phyloP scores from a whole-genome alignment of 2,113 vertebrate genomes.

The Zosterops hypoxanthus region DNA sequence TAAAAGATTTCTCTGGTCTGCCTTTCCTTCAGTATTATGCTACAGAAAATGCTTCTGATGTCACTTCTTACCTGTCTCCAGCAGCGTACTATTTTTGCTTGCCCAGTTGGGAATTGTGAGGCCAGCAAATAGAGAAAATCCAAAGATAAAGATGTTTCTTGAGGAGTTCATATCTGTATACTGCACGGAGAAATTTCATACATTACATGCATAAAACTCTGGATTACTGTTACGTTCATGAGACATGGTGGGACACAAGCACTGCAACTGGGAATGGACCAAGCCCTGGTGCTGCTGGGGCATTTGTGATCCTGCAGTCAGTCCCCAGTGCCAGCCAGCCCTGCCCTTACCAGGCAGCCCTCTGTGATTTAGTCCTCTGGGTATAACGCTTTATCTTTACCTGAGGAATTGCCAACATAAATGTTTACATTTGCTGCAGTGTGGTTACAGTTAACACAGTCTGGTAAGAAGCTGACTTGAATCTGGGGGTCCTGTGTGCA shows the following conservation, averaged over 20 bases:
- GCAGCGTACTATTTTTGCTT: constrained; percentile 74
- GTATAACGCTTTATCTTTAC: background rate
- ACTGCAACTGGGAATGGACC: background rate
- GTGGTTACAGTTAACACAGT: background rate
- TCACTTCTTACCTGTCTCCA: constrained; percentile 83
- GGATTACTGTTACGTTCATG: background rate
- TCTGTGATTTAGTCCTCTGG: background rate
- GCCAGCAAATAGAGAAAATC: constrained; percentile 92
- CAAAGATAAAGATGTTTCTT: constrained; percentile 94
- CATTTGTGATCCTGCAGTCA: background rate
- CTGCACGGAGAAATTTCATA: constrained; percentile 68
- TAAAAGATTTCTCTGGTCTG: background rate
- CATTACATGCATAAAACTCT: background rate
- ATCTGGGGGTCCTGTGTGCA: background rate
- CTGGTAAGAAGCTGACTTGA: background rate
- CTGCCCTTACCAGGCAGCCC: background rate
- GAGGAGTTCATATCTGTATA: constrained; percentile 95
- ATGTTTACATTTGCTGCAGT: background rate
- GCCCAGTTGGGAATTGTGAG: constrained; percentile 91
- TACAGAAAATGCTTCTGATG: background rate
- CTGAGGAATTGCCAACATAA: background rate
- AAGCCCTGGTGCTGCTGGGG: background rate
- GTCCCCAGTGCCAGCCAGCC: background rate
- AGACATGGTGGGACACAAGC: background rate
- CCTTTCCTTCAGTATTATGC: background rate